These are phyloP conservation scores for Stictonetta naevosa DNA, from an alignment of 2,113 vertebrate genomes.

Conservation along the genomic window DNA sequence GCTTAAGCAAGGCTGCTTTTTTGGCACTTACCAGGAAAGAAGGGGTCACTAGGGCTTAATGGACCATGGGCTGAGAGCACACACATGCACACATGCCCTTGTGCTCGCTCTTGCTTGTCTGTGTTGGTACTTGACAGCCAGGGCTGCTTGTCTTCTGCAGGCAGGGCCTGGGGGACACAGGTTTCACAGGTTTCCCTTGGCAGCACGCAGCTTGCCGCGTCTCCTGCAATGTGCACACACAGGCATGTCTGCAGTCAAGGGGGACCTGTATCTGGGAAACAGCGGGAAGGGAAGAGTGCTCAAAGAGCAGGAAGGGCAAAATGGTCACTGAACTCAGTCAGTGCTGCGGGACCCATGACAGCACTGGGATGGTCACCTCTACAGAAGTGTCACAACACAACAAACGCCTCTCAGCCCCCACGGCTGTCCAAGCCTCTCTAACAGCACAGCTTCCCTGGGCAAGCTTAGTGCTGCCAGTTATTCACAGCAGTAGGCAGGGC, in stretches of 20 bases:
- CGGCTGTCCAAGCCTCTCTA: not conserved
- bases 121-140: not conserved
- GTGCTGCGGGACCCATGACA: accelerated
- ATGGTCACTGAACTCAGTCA: accelerated
- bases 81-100: not conserved
- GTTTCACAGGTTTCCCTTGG: not conserved
- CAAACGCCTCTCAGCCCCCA: not conserved
- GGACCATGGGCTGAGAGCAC: not conserved
- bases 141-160: not conserved
- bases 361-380: not conserved
- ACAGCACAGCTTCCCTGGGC: not conserved
- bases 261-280: not conserved
- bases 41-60: not conserved
- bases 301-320: not conserved
- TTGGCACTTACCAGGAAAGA: not conserved
- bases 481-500: accelerated
- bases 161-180: not conserved
- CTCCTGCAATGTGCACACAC: accelerated
- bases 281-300: accelerated
- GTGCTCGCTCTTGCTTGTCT: no score
- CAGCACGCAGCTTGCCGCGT: not conserved
- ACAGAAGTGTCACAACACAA: not conserved
- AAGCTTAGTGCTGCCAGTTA: not conserved
- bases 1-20: not conserved
- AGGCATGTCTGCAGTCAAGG: accelerated